phyloP scores from a whole-genome alignment of 2,797 vertebrate genomes.

The Antennarius maculatus region DNA sequence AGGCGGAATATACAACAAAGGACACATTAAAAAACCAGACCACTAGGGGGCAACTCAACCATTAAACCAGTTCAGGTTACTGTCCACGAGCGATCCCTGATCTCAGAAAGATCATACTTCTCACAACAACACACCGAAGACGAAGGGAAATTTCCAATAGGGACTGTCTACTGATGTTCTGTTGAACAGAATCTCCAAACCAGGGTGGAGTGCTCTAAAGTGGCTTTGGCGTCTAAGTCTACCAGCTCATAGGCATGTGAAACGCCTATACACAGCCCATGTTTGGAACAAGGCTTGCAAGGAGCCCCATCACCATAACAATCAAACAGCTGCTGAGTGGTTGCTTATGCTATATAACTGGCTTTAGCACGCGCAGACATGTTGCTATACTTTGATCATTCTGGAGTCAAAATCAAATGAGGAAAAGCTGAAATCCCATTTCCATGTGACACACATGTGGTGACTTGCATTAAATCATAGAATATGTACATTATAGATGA shows the following conservation, averaged over 20 bases:
- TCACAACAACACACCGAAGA: slow-evolving; percentile 21
- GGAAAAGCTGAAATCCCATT: slow-evolving; percentile 15
- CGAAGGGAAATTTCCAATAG: slow-evolving; percentile 32
- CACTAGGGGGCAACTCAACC: not conserved
- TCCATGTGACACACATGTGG: slow-evolving; percentile 13
- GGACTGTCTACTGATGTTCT: slow-evolving; percentile 41
- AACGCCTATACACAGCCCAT: slow-evolving; percentile 63
- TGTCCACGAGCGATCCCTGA: slow-evolving; percentile 5
- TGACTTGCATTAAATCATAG: slow-evolving; percentile 3
- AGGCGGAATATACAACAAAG: too few relatives aligned
- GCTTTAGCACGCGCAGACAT: slow-evolving; percentile 32
- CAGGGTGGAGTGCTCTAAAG: slow-evolving; percentile 47
- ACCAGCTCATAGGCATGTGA: slow-evolving; percentile 65
- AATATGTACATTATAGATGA: too few relatives aligned
- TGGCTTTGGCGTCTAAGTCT: slow-evolving; percentile 66
- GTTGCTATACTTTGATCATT: slow-evolving; percentile 24
- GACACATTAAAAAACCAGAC: too few relatives aligned
- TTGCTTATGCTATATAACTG: slow-evolving; percentile 48
- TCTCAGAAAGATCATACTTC: slow-evolving; percentile 31
- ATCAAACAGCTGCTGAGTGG: slow-evolving; percentile 67
- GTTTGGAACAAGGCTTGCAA: slow-evolving; percentile 70
- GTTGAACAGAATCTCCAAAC: slow-evolving; percentile 46
- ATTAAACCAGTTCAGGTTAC: too few relatives aligned
- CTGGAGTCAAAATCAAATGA: slow-evolving; percentile 15
- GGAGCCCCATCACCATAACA: slow-evolving; percentile 68